These are phyloP conservation scores for Berghia stephanieae DNA, from an alignment of 1,140 invertebrate species.

Conservation along the genomic window DNA sequence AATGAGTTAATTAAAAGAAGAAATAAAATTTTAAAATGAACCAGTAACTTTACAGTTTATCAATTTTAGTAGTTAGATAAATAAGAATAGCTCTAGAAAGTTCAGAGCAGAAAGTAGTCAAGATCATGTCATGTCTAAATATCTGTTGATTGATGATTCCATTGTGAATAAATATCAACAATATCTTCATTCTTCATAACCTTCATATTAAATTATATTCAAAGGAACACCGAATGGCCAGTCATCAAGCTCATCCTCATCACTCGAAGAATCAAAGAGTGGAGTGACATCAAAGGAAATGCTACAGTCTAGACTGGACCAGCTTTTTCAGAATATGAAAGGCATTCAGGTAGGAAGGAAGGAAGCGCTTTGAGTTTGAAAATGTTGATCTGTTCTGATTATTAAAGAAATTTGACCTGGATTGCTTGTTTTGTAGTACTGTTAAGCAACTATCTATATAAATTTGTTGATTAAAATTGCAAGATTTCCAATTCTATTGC, in stretches of 20 bases:
- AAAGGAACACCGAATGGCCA: background rate
- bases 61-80: too few relatives aligned
- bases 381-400: background rate
- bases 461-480: background rate
- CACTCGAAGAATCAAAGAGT: conserved; percentile 4
- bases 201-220: too few relatives aligned
- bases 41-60: too few relatives aligned
- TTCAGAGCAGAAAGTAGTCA: too few relatives aligned
- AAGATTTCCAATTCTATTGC: too few relatives aligned
- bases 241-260: conserved; percentile 12
- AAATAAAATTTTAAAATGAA: too few relatives aligned
- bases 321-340: conserved; percentile 24
- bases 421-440: background rate
- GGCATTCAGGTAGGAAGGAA: conserved; percentile 13
- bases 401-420: background rate
- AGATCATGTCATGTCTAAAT: too few relatives aligned
- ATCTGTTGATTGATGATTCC: too few relatives aligned
- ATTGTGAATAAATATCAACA: too few relatives aligned
- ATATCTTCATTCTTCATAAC: too few relatives aligned
- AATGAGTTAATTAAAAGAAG: too few relatives aligned
- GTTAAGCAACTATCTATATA: background rate
- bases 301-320: conserved; percentile 15
- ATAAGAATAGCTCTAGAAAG: too few relatives aligned
- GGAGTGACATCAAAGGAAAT: conserved; percentile 26
- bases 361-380: background rate